phyloP scores from a whole-genome alignment of 2,888 invertebrate species.

The Bimastos eiseni region DNA sequence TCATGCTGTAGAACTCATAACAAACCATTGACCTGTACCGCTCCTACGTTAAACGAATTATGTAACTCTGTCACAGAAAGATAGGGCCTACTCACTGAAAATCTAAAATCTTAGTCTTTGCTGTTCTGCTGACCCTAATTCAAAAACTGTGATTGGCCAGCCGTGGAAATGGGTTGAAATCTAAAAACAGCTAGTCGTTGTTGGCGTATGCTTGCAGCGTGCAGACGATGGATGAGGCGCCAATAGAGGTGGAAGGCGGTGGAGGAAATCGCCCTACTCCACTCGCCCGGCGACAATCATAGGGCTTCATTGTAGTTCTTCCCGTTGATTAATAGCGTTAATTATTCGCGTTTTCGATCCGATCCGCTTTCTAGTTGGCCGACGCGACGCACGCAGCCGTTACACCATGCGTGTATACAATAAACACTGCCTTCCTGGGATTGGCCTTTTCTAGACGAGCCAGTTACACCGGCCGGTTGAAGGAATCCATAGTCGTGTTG shows the following conservation, averaged over 20 bases:
- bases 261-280: neutral
- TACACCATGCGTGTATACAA: neutral
- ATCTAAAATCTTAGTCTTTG: constrained; percentile 4
- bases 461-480: neutral
- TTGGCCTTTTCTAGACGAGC: neutral
- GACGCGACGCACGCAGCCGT: neutral
- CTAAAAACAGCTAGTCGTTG: neutral
- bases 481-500: neutral
- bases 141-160: neutral
- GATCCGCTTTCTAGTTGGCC: neutral
- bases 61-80: too few relatives aligned
- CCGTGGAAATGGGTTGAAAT: neutral
- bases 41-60: too few relatives aligned
- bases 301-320: constrained; percentile 5
- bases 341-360: constrained; percentile 13
- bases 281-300: neutral
- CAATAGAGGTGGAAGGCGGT: neutral
- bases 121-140: neutral
- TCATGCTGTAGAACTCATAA: too few relatives aligned
- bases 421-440: neutral
- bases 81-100: neutral
- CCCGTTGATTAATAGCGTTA: constrained; percentile 9
- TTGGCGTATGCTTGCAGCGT: neutral
- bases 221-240: neutral
- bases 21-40: too few relatives aligned